Evolutionary conservation across 2,888 invertebrate species (phyloP), one percentile per base, ranked within the genome.

Genomic region (Drosophila neonasuta): DNA sequence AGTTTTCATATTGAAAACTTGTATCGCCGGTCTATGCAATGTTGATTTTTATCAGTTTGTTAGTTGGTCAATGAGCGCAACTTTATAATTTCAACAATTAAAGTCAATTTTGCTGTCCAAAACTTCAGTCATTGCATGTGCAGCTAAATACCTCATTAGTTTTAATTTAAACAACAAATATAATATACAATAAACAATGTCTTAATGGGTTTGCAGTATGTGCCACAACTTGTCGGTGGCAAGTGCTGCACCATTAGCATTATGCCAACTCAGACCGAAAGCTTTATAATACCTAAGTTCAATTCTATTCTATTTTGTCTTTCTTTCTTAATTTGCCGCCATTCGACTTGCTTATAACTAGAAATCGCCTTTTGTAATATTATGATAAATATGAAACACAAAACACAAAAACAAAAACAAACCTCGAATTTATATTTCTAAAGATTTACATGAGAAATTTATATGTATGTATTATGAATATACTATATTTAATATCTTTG

Each of bases 101-200:
- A 66, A 87, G 83, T 88, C 75, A 87, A 84, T 84, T 86, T 80
- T 67, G 32, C 67, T 77, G 61, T 68, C 29, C 62, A 78, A 60
- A 79, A 81, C 54, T 77, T 87, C 71, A 67, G 72, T 74, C 77
- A 71, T 84, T 85, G 87, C 81, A 83, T 87, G 87, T 87, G 87
- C 87, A 80, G 80, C 74, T 73, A 81, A 86, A 88, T 88, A 89
- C 89, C 88, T 88, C 88, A 88, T 88, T 89, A 88, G 83, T 74
- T 87, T 74, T 87, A 88, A 79, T 82, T 77, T 75, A 17, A 46
- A 48, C 20, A 15, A 42, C 34, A 17, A 13, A 29, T 8, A 61
- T 46, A 48, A 46, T 32, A 41, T 42, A 44, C 13, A 15, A 39
- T 10, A 50, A 45, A 42, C 46, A 29, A 42, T 51, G 29, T 41